phyloP scores from a whole-genome alignment of 2,113 vertebrate genomes.

The Muntiacus reevesi region DNA sequence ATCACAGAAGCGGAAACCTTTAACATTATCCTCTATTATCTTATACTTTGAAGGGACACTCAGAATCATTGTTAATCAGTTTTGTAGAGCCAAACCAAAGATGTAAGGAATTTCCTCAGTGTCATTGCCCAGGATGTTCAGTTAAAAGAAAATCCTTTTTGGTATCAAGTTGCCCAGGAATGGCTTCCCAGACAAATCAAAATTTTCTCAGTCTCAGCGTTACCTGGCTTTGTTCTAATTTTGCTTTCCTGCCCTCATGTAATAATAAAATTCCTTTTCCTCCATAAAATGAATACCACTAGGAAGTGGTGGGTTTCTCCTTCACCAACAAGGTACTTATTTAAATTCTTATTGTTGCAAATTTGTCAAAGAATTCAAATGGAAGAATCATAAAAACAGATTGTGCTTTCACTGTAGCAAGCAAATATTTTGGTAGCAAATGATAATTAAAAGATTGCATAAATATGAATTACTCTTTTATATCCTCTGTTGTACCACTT shows the following conservation, averaged over 20 bases:
- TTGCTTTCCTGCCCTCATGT: background rate
- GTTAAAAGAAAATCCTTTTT: background rate
- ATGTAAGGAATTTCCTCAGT: background rate
- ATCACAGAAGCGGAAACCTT: background rate
- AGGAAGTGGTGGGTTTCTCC: background rate
- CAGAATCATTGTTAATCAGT: background rate
- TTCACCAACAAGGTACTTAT: conserved; percentile 5
- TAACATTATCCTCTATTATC: background rate
- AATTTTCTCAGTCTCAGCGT: background rate
- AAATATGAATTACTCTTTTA: background rate
- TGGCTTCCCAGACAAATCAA: conserved; percentile 5
- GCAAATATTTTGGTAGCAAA: conserved; percentile 24
- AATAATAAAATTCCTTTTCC: conserved; percentile 26
- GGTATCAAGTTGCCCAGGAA: background rate
- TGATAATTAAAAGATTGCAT: background rate
- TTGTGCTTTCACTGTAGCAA: background rate
- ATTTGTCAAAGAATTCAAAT: conserved; percentile 11
- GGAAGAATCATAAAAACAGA: conserved; percentile 33
- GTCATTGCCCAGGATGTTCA: background rate
- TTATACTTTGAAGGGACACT: background rate
- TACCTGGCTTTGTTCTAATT: background rate
- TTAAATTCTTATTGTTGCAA: background rate
- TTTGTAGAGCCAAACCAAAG: background rate
- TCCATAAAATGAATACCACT: background rate
- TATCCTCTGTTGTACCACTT: background rate